phyloP scores from a whole-genome alignment of 2,113 vertebrate genomes.

The Lathamus discolor region DNA sequence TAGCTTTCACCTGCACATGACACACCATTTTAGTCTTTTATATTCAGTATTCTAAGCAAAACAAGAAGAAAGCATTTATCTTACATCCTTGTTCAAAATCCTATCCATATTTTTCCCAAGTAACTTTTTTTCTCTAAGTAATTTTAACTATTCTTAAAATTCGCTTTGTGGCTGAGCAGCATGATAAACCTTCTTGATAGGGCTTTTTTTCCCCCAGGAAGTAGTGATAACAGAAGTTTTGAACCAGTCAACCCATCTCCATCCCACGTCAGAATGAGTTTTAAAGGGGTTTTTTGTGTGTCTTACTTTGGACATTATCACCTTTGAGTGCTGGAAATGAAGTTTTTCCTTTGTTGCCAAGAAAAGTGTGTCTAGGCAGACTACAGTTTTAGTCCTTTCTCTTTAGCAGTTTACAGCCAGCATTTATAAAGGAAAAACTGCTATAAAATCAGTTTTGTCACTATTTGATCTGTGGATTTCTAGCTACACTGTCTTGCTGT shows the following conservation, averaged over 20 bases:
- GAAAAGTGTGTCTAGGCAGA: background rate
- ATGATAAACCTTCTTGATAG: background rate
- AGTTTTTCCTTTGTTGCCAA: background rate
- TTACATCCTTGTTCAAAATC: background rate
- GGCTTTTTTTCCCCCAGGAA: background rate
- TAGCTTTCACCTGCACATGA: background rate
- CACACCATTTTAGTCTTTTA: background rate
- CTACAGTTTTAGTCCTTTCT: background rate
- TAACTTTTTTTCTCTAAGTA: background rate
- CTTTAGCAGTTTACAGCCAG: background rate
- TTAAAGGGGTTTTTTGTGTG: accelerated
- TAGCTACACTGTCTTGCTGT: background rate
- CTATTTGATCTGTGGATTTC: background rate
- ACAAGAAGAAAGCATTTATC: background rate
- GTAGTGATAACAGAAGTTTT: background rate
- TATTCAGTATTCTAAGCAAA: background rate
- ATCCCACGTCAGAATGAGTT: background rate
- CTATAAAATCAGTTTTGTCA: background rate
- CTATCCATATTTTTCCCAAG: background rate
- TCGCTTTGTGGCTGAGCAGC: background rate
- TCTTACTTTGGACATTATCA: background rate
- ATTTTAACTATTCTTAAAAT: background rate
- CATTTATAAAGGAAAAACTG: background rate
- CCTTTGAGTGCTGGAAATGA: background rate
- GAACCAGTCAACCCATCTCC: background rate